phyloP scores from a whole-genome alignment of 2,888 invertebrate species.

The Melanchra persicariae region DNA sequence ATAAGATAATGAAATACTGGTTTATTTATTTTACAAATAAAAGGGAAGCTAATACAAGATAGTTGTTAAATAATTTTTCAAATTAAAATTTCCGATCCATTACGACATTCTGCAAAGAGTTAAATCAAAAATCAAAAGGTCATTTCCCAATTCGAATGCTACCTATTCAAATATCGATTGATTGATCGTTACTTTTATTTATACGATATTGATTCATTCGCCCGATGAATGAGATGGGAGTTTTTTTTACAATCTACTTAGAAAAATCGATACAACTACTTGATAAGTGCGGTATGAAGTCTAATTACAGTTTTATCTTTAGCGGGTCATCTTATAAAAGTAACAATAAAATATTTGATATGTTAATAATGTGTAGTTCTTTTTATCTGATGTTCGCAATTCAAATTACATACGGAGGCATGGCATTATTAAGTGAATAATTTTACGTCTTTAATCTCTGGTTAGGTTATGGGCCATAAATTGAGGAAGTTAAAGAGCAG shows the following conservation, averaged over 20 bases:
- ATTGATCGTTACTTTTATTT: slow-evolving; percentile 88
- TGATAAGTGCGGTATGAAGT: slow-evolving; percentile 86
- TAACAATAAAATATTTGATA: slow-evolving; percentile 87
- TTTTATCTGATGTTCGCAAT: slow-evolving; percentile 71
- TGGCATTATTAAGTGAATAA: slow-evolving; percentile 42
- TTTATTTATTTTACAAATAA: slow-evolving; percentile 1
- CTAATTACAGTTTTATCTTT: slow-evolving; percentile 89
- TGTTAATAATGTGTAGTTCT: slow-evolving; percentile 85
- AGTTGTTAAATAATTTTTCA: neutral
- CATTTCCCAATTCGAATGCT: slow-evolving; percentile 77
- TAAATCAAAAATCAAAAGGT: slow-evolving; percentile 66
- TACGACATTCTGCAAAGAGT: slow-evolving; percentile 30
- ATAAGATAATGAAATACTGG: no score
- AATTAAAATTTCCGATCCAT: slow-evolving; percentile 21
- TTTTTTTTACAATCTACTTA: slow-evolving; percentile 86
- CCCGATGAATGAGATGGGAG: slow-evolving; percentile 79
- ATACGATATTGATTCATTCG: slow-evolving; percentile 85
- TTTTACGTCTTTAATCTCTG: slow-evolving; percentile 33
- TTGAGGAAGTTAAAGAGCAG: slow-evolving; percentile 29
- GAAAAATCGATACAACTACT: slow-evolving; percentile 88
- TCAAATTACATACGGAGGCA: slow-evolving; percentile 67
- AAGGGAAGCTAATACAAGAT: neutral
- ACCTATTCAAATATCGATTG: slow-evolving; percentile 86
- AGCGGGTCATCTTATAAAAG: slow-evolving; percentile 81
- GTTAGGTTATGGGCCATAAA: slow-evolving; percentile 36